phyloP scores from a whole-genome alignment of 2,113 vertebrate species.

The Crotalus horridus region DNA sequence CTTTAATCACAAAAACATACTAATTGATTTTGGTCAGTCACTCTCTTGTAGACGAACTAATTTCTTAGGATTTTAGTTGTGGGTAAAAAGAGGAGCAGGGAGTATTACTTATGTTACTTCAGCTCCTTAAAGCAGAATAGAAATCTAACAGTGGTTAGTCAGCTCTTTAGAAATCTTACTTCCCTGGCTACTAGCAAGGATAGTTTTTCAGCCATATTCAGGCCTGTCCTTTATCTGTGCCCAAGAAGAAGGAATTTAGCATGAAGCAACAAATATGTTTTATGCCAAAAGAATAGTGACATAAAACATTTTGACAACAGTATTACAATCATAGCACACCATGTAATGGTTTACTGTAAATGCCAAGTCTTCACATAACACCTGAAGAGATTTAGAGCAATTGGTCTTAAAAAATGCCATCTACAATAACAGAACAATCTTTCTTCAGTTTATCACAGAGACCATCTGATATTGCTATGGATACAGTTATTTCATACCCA shows the following conservation, averaged over 20 bases:
- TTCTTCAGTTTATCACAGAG: neutral
- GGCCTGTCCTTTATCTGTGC: neutral
- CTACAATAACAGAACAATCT: neutral
- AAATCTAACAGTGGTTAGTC: neutral
- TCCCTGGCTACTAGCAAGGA: neutral
- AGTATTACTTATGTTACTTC: neutral
- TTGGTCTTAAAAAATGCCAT: neutral
- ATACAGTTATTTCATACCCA: neutral
- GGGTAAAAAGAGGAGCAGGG: neutral
- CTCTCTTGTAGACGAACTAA: neutral
- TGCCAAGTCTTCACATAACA: neutral
- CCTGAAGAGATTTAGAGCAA: neutral
- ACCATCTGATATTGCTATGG: neutral
- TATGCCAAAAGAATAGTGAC: neutral
- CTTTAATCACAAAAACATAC: neutral
- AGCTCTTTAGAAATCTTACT: neutral
- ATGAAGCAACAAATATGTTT: neutral
- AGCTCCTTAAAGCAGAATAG: neutral
- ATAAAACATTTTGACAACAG: neutral
- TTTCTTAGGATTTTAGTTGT: neutral
- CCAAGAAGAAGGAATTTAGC: neutral
- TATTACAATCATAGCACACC: neutral
- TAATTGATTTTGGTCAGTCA: neutral
- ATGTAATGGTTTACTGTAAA: neutral
- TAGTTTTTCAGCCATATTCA: neutral